Conservation (phyloP, 2,888 invertebrate species). For the Scaptomyza parva region DNA sequence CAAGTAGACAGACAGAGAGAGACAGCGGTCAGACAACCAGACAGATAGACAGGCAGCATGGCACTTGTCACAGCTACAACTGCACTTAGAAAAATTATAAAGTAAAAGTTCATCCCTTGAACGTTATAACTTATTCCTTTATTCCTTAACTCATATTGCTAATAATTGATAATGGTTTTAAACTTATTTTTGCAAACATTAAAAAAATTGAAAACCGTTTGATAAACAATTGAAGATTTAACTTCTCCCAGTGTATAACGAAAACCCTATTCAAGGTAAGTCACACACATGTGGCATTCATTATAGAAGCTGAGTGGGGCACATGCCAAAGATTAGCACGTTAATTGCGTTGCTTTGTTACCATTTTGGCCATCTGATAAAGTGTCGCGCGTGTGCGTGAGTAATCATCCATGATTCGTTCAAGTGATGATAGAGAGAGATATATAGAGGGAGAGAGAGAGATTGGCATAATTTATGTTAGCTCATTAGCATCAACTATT, state of each 20-base stretch:
- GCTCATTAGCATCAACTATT: constrained; percentile 7
- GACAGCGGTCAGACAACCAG: not conserved
- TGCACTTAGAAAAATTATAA: not conserved
- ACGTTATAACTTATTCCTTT: too few species aligned
- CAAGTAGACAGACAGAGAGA: not conserved
- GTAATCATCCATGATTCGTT: not conserved
- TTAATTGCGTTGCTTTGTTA: constrained; percentile 53
- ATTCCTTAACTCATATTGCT: too few species aligned
- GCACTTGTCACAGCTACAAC: not conserved
- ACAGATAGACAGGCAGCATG: not conserved
- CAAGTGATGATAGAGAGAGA: not conserved
- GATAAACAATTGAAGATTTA: not conserved
- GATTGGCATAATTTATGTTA: constrained; percentile 10
- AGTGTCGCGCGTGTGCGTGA: constrained; percentile 27
- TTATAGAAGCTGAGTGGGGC: constrained; percentile 15
- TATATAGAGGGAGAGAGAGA: not conserved
- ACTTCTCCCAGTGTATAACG: not conserved
- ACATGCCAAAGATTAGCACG: constrained; percentile 41
- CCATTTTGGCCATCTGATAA: constrained; percentile 33
- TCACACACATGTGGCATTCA: constrained; percentile 9
- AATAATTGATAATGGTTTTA: too few species aligned
- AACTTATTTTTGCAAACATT: too few species aligned
- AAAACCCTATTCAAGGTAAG: not conserved
- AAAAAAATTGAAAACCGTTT: not conserved
- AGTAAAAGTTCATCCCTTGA: too few species aligned